Evolutionary conservation across 2,888 invertebrate genomes (phyloP).

Genomic region (Lacanobia wlatinum): DNA sequence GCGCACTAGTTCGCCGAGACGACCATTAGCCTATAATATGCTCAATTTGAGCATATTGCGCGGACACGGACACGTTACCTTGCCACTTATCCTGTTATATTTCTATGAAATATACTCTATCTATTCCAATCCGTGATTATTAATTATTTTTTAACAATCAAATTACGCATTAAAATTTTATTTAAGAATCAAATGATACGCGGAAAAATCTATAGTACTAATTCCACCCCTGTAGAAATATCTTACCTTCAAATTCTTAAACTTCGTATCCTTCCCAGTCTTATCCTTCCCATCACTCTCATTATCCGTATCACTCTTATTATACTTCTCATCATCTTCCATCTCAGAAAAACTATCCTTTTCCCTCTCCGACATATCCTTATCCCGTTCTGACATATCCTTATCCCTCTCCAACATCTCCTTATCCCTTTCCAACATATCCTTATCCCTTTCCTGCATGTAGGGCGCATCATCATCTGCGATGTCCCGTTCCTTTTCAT

Average conservation of each 20-base stretch:
- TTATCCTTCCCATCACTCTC: conserved; percentile 85
- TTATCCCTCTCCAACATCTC: conserved; percentile 71
- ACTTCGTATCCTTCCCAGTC: conserved; percentile 79
- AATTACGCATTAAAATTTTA: too few relatives aligned
- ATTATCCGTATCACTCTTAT: conserved; percentile 87
- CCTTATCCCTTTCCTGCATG: conserved; percentile 66
- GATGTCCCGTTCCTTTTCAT: conserved; percentile 84
- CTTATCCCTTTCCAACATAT: conserved; percentile 71
- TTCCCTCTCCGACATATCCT: conserved; percentile 69
- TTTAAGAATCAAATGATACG: too few relatives aligned
- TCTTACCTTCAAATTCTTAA: conserved; percentile 85
- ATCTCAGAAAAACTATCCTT: conserved; percentile 89
- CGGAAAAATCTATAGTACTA: too few relatives aligned
- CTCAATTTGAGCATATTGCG: too few relatives aligned
- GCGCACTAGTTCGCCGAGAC: too few relatives aligned
- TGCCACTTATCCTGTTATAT: too few relatives aligned
- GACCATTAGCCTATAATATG: too few relatives aligned
- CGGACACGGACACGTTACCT: too few relatives aligned
- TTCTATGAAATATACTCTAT: too few relatives aligned
- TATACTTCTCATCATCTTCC: conserved; percentile 88
- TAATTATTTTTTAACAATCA: too few relatives aligned
- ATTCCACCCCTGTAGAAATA: neutral
- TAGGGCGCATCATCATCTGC: conserved; percentile 77
- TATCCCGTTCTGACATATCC: conserved; percentile 70
- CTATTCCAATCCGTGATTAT: too few relatives aligned